Evolutionary conservation across 1,140 invertebrate genomes (phyloP), one percentile per base, ranked within the genome.

Genomic region (Trachymyrmex cornetzi): DNA sequence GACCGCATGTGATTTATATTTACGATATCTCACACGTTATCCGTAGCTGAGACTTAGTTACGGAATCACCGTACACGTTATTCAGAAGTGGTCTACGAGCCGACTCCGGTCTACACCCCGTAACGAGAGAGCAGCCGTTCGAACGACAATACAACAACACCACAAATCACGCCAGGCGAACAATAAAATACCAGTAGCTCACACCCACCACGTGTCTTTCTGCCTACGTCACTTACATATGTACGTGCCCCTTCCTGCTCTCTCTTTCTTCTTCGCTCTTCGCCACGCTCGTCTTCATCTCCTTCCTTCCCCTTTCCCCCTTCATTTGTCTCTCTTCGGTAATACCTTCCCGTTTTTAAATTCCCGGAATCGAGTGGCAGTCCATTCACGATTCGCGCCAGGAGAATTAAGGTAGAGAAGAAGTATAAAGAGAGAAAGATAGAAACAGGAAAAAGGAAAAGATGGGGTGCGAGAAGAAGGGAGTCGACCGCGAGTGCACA

Each of bases 291-390:
- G 24, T 69, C 59, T 19, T 38, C 71, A 44, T 11, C 71, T 61
- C 34, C n/a, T 24, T 24, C 55, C 61, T 27, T 50, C 27, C 11
- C 22, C 48, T 59, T 50, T 30, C 74, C 2, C 66, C 34, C 81
- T 88, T 85, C 38, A n/a, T 67, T 84, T 86, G 88, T 86, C 87
- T 38, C 34, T 38, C 34, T 86, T 86, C 61, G 89, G 59, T 86
- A 92, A 93, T 93, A 91, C 92, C 90, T 90, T 91, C 79, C 91
- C 88, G 91, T 92, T 92, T 93, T 91, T 92, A 90, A 90, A 91
- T 93, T 93, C 92, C 85, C 67, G 87, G 92, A 93, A 93, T 92
- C 90, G 67, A 66, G 55, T 72, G 90, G 55, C 79, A 87, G 89
- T 88, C 85, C 90, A 92, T 93, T 93, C 92, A 93, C 89, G 67